These are phyloP conservation scores for Diabrotica virgifera DNA, from an alignment of 1,140 invertebrate species.

Conservation along the genomic window DNA sequence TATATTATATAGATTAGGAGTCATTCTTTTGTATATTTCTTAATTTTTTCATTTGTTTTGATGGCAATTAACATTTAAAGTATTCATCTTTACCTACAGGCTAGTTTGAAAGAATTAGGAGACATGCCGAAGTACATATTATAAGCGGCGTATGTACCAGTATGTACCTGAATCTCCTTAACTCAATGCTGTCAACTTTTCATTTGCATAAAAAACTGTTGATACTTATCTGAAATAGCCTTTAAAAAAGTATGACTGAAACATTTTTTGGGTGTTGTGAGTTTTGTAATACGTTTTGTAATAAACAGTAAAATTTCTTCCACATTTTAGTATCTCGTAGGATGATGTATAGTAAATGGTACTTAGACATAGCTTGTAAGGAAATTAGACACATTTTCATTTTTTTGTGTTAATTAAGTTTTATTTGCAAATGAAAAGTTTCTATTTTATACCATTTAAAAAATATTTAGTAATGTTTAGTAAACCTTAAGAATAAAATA, in stretches of 20 bases:
- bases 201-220: not conserved
- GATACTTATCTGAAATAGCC: too few relatives aligned
- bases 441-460: conserved; percentile 1
- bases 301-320: too few relatives aligned
- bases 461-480: conserved; percentile 1
- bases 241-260: too few relatives aligned
- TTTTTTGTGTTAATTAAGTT: not conserved
- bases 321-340: too few relatives aligned
- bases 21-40: conserved; percentile 19
- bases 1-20: conserved; percentile 20
- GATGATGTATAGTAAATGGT: too few relatives aligned
- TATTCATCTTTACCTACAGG: conserved; percentile 23
- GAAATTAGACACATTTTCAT: too few relatives aligned
- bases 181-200: not conserved
- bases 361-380: too few relatives aligned
- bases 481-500: not conserved
- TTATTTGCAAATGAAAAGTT: conserved; percentile 3
- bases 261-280: too few relatives aligned
- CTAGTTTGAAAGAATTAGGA: conserved; percentile 16
- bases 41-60: conserved; percentile 13
- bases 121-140: conserved; percentile 9
- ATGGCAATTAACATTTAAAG: conserved; percentile 14
- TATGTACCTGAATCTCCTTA: conserved; percentile 20
- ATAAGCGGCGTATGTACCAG: not conserved
- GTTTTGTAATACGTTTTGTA: too few relatives aligned